Evolutionary conservation across 2,113 vertebrate genomes (phyloP).

Genomic region (Amphiprion percula): DNA sequence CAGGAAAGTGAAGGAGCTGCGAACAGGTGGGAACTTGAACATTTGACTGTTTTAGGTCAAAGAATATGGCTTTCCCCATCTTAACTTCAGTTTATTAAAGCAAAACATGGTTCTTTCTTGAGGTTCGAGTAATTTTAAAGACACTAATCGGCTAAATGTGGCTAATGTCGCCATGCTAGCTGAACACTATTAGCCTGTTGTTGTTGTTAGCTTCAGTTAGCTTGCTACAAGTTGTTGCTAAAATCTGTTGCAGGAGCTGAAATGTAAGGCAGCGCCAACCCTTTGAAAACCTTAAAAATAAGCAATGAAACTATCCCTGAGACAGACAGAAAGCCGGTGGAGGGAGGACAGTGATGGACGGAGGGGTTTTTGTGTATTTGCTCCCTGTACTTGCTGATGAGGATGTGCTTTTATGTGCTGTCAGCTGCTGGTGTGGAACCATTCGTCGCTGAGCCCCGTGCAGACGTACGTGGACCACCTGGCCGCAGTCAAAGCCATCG

Average conservation of each 20-base stretch:
- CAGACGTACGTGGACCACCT: too few species aligned
- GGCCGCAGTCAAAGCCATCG: too few species aligned
- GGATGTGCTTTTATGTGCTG: too few species aligned
- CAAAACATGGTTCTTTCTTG: accelerated
- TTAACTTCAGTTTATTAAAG: background rate
- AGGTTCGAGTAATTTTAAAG: background rate
- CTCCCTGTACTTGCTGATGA: too few species aligned
- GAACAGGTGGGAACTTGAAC: conserved; percentile 67
- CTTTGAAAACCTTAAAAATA: too few species aligned
- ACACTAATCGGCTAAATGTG: background rate
- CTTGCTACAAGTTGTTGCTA: background rate
- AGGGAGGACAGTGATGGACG: too few species aligned
- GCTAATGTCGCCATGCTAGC: background rate
- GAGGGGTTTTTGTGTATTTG: too few species aligned
- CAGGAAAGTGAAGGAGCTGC: background rate
- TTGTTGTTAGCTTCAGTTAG: background rate
- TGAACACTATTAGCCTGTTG: background rate
- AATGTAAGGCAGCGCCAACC: too few species aligned
- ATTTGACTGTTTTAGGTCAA: background rate
- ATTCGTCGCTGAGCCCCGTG: too few species aligned
- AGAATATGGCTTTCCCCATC: background rate
- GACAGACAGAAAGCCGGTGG: too few species aligned
- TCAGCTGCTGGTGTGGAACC: too few species aligned
- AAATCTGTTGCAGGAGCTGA: conserved; percentile 74
- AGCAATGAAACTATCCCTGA: too few species aligned